Base-by-base conservation (phyloP, 2,888 invertebrate species). In the Diarsia mendica region DNA sequence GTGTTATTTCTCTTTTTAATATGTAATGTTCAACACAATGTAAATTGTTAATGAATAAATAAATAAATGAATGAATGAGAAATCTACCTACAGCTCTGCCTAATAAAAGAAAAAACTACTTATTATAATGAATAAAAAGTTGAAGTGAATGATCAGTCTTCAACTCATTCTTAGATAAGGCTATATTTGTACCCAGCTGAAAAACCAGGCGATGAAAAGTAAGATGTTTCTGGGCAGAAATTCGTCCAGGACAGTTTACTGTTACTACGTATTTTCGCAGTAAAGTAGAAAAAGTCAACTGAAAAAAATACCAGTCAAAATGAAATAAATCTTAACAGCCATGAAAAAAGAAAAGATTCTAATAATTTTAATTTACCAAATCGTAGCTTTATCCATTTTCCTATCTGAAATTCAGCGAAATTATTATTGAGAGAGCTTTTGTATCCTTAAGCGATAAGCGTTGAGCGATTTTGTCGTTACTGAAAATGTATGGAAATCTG, bases 381-480 rank as follows among this genome's bases (percentile, higher is more conserved):
- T 70, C 46, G 60, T 63, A 44, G 39, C 60, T 74, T 82, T 64
- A 33, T 68, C 18, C 39, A 51, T 69, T 69, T 79, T 61, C n/a
- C 39, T 44, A 48, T 23, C 55, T 60, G 53, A 77, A 78, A 77
- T 80, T 77, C 64, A 68, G 53, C 44, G 58, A 18, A 67, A 55
- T 44, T 79, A 79, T 72, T 80, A 82, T 83, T 77, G 74, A 60
- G 74, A 67, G 78, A 23, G 67, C 55, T 81, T 81, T 75, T 69
- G 46, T 23, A 44, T 28, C 60, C 15, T 20, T 39, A 81, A 85
- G 80, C 28, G n/a, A 72, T 20, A 77, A 80, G 83, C 74, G 3
- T 0, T 0, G 0, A 76, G 82, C 77, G 87, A 4, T 60, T 73
- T 70, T n/a, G 0, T 20, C 1, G n/a, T n/a, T 4, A 0, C 18